phyloP scores from a whole-genome alignment of 2,113 vertebrate genomes.

The Siniperca knerii region DNA sequence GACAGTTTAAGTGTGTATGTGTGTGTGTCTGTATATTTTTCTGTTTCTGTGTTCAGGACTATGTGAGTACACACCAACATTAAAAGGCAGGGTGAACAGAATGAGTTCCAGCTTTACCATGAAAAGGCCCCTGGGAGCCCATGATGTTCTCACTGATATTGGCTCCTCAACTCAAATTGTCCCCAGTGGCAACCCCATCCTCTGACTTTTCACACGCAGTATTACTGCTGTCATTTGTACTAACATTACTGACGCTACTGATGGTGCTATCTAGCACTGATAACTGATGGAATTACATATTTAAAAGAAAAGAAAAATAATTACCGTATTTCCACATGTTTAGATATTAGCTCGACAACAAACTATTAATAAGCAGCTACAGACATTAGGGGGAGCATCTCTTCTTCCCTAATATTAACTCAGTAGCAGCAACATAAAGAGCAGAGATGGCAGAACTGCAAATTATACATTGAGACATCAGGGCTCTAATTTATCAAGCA shows the following conservation, averaged over 20 bases:
- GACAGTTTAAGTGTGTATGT: not conserved
- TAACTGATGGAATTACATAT: not conserved
- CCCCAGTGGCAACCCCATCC: not conserved
- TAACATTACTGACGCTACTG: not conserved
- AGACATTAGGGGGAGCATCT: not conserved
- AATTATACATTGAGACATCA: not conserved
- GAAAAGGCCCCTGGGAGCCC: slow-evolving; percentile 16
- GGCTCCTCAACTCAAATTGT: not conserved
- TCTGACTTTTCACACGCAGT: not conserved
- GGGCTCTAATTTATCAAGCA: no score
- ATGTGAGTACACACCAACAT: not conserved
- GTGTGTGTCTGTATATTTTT: not conserved
- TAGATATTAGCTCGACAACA: no score
- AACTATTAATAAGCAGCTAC: not conserved
- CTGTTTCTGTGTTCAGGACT: not conserved
- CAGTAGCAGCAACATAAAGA: not conserved
- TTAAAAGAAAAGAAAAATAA: not conserved
- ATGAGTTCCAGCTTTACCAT: not conserved
- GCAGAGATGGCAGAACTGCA: not conserved
- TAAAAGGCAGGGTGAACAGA: not conserved
- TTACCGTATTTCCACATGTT: not conserved
- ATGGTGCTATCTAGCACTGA: not conserved
- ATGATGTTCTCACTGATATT: slow-evolving; percentile 17
- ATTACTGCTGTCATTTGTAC: not conserved
- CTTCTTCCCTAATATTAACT: not conserved